Evolutionary conservation across 2,797 vertebrate genomes (phyloP), one percentile per base, ranked within the genome.

Genomic region (Chiloscyllium punctatum): DNA sequence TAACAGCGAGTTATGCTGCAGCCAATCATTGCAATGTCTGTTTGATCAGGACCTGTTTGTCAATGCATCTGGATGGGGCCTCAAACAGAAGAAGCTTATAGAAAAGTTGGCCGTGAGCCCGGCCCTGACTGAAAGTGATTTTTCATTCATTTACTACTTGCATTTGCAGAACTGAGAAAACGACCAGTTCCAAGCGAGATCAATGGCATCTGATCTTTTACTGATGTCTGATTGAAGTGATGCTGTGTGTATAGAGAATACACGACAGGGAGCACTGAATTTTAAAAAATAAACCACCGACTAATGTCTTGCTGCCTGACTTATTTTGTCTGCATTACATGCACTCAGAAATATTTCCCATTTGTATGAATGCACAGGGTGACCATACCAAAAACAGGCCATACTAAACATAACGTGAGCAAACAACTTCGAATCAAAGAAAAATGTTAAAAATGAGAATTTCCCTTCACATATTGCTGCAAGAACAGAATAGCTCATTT

Each of bases 51-150:
- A 11, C 87, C 48, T 92, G 95, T 96, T 95, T 96, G 96, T 96
- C 2, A 0, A 96, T 97, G 96, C 96, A 96, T 97, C 96, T 96
- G 96, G 96, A 96, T 37, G 51, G 94, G 97, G 94, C 71, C 95
- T 96, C 90, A 95, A 96, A 98, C 97, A 98, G 97, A 96, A 96
- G 96, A 96, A 96, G 96, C 97, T 96, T 97, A 97, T 97, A 96
- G 97, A 96, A 96, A 95, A 97, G 92, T 74, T 98, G 97, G 97
- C 97, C 94, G 95, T 91, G 96, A 11, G 97, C 97, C 97, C 96
- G 82, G 66, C 66, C 96, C 96, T 95, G 96, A 96, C 96, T 95
- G 87, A 96, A 97, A 96, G 94, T 72, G 69, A 94, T 94, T 94
- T 94, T 94, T 94, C 94, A 94, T 94, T 77, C 48, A 77, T 53